Base-by-base conservation (phyloP, 2,797 vertebrate species). In the Mus minutoides region DNA sequence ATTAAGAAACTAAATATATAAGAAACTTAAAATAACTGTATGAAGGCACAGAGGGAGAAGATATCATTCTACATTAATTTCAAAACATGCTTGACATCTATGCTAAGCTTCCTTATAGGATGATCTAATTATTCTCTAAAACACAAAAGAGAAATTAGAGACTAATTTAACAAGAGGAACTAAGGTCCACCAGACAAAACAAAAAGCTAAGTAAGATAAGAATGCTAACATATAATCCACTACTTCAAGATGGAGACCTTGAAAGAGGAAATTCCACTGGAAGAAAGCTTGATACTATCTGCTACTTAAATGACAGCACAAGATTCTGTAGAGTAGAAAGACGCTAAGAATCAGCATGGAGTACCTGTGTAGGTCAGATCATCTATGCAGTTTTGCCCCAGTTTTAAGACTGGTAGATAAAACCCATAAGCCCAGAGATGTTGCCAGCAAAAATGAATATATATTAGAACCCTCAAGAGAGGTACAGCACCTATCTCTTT, bases 291-390 rank as follows among this genome's bases (percentile, higher is more conserved):
- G 46, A 37, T 4, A 29, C 1, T 31, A 19, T 1, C 16, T 21
- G 26, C 4, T 5, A 21, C 17, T 43, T 12, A 73, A 34, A 49
- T 69, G 8, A 3, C 46, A 22, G 4, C 0, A 7, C 2, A 49
- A 6, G 1, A 24, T 26, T 62, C 26, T 37, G 10, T 16, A 31
- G 11, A 88, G 10, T 37, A 34, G 34, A 75, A 80, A 49, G 22
- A 40, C 8, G 8, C 56, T 10, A 11, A 62, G 69, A 88, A 34
- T 6, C 17, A 16, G 16, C 49, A 3, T 34, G 16, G 58, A 73
- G 24, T 2, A 0, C 3, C 6, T 56, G 0, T 1, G 29, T 43
- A 34, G 64, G 21, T 37, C 3, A 29, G 19, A 54, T 17, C 4
- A 37, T 54, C 7, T n/a, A 49, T 78, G 40, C 2, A n/a, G 29